phyloP scores from a whole-genome alignment of 2,888 invertebrate species.

The Diogma glabrata region DNA sequence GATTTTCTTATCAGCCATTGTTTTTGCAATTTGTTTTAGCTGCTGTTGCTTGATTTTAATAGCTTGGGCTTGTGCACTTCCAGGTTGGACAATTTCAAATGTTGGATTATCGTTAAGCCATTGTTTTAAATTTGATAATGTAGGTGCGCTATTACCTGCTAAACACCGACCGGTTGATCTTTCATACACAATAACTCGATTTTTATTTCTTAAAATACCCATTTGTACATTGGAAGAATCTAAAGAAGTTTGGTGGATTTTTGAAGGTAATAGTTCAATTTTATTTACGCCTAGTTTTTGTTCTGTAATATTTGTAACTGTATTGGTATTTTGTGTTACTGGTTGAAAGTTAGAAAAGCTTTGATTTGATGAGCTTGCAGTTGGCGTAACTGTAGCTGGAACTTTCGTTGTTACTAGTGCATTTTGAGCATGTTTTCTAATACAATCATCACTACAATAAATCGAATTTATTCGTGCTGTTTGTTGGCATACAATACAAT shows the following conservation, averaged over 20 bases:
- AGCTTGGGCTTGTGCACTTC: constrained; percentile 38
- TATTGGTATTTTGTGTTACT: constrained; percentile 14
- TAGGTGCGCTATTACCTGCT: constrained; percentile 73
- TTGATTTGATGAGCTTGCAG: not conserved
- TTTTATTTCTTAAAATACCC: constrained; percentile 7
- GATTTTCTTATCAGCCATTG: constrained; percentile 9
- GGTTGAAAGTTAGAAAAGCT: constrained; percentile 6
- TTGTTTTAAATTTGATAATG: constrained; percentile 60
- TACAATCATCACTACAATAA: constrained; percentile 83
- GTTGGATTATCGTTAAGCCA: constrained; percentile 83
- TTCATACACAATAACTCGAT: constrained; percentile 65
- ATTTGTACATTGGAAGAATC: no score
- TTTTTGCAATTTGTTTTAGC: constrained; percentile 21
- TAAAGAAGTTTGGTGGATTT: no score
- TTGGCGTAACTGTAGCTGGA: constrained; percentile 9
- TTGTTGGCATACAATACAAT: constrained; percentile 68
- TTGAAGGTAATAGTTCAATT: not conserved
- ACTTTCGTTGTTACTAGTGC: constrained; percentile 36
- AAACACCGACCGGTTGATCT: constrained; percentile 62
- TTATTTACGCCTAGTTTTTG: not conserved
- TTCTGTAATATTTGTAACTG: not conserved
- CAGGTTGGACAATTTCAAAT: constrained; percentile 68
- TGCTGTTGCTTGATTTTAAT: constrained; percentile 19
- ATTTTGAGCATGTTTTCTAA: constrained; percentile 71
- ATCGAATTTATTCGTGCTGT: constrained; percentile 67